Conservation (phyloP, 2,113 vertebrate species). For the Lycaon pictus region DNA sequence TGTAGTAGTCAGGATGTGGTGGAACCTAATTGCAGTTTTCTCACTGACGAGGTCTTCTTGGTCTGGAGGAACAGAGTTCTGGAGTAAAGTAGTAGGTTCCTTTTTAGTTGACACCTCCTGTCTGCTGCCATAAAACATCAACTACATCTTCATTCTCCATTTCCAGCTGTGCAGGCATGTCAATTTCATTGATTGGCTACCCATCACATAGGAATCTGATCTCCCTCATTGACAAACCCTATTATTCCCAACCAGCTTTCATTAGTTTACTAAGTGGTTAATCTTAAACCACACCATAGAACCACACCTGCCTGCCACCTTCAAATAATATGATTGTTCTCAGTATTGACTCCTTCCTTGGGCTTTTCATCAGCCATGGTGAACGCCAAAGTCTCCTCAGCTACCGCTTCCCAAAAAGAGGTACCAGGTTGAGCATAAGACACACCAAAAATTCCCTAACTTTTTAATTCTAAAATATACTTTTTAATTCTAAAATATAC, state of each 20-base stretch:
- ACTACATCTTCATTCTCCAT: neutral
- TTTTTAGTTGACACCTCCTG: neutral
- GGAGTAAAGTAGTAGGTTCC: neutral
- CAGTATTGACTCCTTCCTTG: neutral
- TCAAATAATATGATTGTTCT: neutral
- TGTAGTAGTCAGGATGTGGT: slow-evolving; percentile 73
- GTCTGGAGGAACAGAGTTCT: neutral
- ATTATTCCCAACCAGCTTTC: neutral
- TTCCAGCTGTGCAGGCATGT: neutral
- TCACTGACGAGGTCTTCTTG: slow-evolving; percentile 84
- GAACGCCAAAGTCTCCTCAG: neutral
- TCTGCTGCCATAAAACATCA: neutral
- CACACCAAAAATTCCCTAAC: neutral
- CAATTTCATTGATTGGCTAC: neutral
- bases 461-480: too few relatives aligned
- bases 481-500: neutral
- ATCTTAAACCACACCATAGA: neutral
- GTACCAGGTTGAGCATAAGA: neutral
- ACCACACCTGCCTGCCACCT: neutral
- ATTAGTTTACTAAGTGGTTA: neutral
- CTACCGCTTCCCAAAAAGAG: neutral
- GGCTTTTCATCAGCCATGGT: neutral
- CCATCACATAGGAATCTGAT: neutral
- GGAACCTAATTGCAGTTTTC: slow-evolving; percentile 87
- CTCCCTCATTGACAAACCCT: neutral